Percentiles rank a stretch among this genome's conserved stretches.
Evolutionary conservation across 2,113 vertebrate genomes (phyloP).

Genomic region (Motacilla alba): DNA sequence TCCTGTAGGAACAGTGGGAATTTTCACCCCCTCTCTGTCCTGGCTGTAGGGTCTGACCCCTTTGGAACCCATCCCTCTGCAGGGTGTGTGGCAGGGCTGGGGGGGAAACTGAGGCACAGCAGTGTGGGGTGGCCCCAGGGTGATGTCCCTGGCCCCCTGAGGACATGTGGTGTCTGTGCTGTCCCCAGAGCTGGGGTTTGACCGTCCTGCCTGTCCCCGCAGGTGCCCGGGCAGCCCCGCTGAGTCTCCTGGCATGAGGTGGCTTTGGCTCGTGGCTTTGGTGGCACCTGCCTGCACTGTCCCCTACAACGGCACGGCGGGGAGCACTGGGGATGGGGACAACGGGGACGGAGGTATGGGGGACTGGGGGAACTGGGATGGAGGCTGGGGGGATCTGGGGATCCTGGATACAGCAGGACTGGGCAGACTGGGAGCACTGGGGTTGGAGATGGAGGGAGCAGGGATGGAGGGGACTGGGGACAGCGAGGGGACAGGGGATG

Average conservation of each 20-base stretch:
- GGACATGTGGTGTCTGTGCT: background rate
- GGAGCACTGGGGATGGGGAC: background rate
- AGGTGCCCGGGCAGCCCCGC: background rate
- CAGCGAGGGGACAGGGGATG: background rate
- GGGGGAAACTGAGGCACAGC: background rate
- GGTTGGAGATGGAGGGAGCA: background rate
- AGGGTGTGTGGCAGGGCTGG: rapidly evolving
- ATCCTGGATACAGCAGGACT: background rate
- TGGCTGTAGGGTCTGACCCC: background rate
- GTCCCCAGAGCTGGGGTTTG: background rate
- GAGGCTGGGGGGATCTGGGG: background rate
- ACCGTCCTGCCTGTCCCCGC: background rate
- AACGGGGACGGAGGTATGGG: background rate
- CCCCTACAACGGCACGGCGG: background rate
- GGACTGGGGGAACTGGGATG: background rate
- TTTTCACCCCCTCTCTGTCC: background rate
- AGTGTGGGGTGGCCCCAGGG: background rate
- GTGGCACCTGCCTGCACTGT: background rate
- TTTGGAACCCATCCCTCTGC: background rate
- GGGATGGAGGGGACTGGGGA: background rate
- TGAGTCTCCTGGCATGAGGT: background rate
- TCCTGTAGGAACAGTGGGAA: background rate
- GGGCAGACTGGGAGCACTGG: background rate
- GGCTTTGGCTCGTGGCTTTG: constrained; percentile 43
- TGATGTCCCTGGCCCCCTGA: background rate